Evolutionary conservation across 2,888 invertebrate species (phyloP).

Genomic region (Hydrotaea cyrtoneurina): DNA sequence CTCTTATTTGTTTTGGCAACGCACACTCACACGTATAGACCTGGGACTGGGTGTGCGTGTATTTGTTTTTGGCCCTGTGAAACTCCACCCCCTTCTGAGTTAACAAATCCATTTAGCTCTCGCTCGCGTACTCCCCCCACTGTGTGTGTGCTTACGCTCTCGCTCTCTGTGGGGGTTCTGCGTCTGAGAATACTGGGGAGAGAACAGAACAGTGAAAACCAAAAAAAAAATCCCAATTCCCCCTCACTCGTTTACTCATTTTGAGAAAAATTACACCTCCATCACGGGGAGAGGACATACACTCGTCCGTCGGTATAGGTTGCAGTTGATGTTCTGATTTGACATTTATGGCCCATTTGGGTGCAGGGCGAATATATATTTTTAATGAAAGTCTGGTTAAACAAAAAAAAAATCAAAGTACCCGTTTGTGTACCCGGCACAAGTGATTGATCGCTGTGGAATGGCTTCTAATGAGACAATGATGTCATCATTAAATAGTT

Average conservation of each 20-base stretch:
- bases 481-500: constrained; percentile 42
- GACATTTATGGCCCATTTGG: constrained; percentile 32
- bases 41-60: background rate
- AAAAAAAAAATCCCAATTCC: constrained; percentile 26
- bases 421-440: background rate
- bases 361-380: background rate
- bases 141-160: no score
- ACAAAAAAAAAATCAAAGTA: constrained; percentile 39
- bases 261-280: no score
- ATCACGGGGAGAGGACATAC: no score
- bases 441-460: constrained; percentile 22
- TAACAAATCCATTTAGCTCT: constrained; percentile 8
- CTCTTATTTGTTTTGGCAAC: constrained; percentile 14
- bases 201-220: background rate
- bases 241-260: background rate
- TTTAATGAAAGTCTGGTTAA: constrained; percentile 61
- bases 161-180: constrained; percentile 44
- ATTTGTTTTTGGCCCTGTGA: constrained; percentile 51
- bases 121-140: background rate
- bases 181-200: background rate
- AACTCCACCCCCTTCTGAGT: constrained; percentile 61
- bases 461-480: constrained; percentile 40
- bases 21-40: constrained; percentile 20
- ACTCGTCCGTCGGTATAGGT: no score
- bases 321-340: constrained; percentile 37